phyloP scores from a whole-genome alignment of 1,140 invertebrate species.

The Bombus confusus region DNA sequence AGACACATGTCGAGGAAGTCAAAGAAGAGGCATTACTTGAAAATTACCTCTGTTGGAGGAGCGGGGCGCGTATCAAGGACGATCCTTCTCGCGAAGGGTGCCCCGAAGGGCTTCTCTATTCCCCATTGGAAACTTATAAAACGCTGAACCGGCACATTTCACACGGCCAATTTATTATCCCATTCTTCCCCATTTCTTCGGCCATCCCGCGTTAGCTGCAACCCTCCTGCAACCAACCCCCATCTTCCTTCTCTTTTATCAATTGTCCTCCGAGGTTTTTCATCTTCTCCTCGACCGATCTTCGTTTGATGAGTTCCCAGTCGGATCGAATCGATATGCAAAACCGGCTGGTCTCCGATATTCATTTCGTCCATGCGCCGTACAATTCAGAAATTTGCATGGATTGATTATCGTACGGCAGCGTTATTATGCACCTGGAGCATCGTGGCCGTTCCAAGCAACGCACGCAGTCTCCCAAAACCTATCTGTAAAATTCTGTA shows the following conservation, averaged over 20 bases:
- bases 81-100: not conserved
- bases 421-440: not conserved
- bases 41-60: not conserved
- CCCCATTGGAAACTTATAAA: slow-evolving; percentile 48
- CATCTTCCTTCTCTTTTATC: not conserved
- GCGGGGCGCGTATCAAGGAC: not conserved
- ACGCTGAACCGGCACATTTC: slow-evolving; percentile 56
- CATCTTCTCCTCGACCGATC: not conserved
- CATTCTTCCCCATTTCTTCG: not conserved
- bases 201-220: not conserved
- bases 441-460: not conserved
- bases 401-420: slow-evolving; percentile 1
- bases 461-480: not conserved
- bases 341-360: not conserved
- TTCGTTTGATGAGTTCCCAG: not conserved
- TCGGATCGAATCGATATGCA: not conserved
- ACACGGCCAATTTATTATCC: slow-evolving; percentile 57
- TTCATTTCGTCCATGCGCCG: not conserved
- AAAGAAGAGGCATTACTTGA: not conserved
- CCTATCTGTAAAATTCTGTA: not conserved
- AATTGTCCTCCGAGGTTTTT: not conserved
- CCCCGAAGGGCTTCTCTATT: slow-evolving; percentile 3
- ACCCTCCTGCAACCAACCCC: not conserved
- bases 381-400: slow-evolving; percentile 10
- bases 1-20: not conserved